Percentiles rank a stretch among this genome's conserved stretches.
phyloP scores from a whole-genome alignment of 2,888 invertebrate genomes.

The Acanthosepion pharaonis region DNA sequence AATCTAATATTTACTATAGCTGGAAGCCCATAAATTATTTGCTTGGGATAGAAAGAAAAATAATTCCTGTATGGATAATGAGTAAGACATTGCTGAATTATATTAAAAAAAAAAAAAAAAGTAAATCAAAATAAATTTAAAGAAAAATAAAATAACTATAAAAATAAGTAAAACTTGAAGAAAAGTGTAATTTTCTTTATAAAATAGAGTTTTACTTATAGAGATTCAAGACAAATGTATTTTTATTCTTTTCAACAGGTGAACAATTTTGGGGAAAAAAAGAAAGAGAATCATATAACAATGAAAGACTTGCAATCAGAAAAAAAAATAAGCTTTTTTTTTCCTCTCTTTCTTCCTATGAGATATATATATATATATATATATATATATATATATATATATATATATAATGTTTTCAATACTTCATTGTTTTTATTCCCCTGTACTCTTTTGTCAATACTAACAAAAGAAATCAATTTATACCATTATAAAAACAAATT shows the following conservation, averaged over 20 bases:
- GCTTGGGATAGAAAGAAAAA: background rate
- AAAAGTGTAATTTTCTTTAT: background rate
- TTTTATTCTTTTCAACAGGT: background rate
- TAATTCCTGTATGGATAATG: background rate
- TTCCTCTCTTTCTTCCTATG: background rate
- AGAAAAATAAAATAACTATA: background rate
- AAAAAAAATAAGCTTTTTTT: background rate
- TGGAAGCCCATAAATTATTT: slow-evolving; percentile 20
- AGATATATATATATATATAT: background rate
- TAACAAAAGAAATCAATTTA: too few species aligned
- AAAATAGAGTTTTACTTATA: background rate
- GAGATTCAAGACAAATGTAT: background rate
- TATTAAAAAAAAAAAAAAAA: background rate
- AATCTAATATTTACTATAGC: background rate
- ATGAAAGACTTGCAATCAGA: background rate
- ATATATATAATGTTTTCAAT: too few species aligned
- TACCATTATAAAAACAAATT: background rate
- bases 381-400: too few species aligned
- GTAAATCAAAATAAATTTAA: background rate
- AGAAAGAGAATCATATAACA: background rate
- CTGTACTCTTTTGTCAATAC: too few species aligned
- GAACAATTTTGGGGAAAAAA: background rate
- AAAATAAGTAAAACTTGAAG: background rate
- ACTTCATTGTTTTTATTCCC: background rate
- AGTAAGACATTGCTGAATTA: background rate